These are phyloP conservation scores for Therioaphis trifolii DNA, from an alignment of 2,888 invertebrate species.

Conservation along the genomic window DNA sequence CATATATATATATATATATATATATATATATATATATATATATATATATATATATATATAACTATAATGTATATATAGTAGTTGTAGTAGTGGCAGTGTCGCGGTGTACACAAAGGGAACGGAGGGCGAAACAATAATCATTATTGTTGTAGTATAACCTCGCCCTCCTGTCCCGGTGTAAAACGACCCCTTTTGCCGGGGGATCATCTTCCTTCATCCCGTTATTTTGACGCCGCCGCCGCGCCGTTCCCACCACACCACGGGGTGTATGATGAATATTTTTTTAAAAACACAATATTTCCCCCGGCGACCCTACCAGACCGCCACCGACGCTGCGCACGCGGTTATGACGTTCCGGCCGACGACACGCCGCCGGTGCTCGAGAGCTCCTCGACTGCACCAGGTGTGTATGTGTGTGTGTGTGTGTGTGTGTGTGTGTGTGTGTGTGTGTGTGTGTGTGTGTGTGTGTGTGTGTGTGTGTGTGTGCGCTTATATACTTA, in stretches of 20 bases:
- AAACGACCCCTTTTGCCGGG: constrained; percentile 57
- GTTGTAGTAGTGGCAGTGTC: constrained; percentile 57
- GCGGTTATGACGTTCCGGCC: neutral
- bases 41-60: neutral
- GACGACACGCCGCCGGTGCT: neutral
- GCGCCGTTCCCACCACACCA: constrained; percentile 35
- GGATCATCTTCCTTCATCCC: constrained; percentile 62
- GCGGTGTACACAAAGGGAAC: constrained; percentile 60
- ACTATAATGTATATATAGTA: constrained; percentile 13
- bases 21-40: neutral
- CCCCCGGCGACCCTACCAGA: neutral
- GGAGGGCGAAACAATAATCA: constrained; percentile 60
- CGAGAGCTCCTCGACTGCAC: neutral
- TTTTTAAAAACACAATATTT: constrained; percentile 38
- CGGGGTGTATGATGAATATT: constrained; percentile 33
- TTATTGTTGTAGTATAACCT: constrained; percentile 58
- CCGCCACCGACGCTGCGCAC: neutral
- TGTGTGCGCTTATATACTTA: neutral
- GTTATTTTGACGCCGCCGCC: constrained; percentile 60
- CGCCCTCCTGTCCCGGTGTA: constrained; percentile 43
- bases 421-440: too few relatives aligned
- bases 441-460: too few relatives aligned
- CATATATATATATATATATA: neutral
- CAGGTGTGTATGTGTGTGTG: constrained; percentile 8
- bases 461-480: too few relatives aligned